Percentiles rank a stretch among this genome's conserved stretches.
Conservation (phyloP, 2,888 invertebrate genomes). For the Ganaspis brasiliensis region DNA sequence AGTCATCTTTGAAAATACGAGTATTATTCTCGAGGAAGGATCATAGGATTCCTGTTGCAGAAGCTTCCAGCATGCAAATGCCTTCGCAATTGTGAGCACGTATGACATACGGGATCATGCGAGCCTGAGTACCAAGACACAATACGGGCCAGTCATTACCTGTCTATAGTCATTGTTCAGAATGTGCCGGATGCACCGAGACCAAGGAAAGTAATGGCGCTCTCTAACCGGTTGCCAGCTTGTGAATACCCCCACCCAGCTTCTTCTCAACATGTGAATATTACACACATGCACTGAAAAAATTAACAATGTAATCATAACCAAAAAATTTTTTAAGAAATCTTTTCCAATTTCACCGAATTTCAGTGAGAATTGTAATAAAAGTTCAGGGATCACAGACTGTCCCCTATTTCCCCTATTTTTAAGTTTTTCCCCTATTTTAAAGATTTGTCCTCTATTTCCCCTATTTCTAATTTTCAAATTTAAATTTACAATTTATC, state of each 20-base stretch:
- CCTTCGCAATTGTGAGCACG: slow-evolving; percentile 33
- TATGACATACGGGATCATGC: slow-evolving; percentile 42
- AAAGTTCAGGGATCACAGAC: too few species aligned
- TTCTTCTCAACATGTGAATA: slow-evolving; percentile 10
- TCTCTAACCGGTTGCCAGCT: slow-evolving; percentile 67
- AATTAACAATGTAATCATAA: too few species aligned
- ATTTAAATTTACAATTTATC: too few species aligned
- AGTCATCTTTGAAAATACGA: slow-evolving; percentile 18
- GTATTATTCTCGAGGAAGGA: neutral
- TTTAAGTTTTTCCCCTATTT: too few species aligned
- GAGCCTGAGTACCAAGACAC: slow-evolving; percentile 36
- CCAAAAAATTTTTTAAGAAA: too few species aligned
- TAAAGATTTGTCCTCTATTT: too few species aligned
- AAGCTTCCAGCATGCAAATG: slow-evolving; percentile 40
- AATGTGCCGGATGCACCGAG: slow-evolving; percentile 68
- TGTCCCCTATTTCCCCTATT: too few species aligned
- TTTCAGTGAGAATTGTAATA: too few species aligned
- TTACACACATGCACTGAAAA: neutral
- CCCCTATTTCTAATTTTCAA: too few species aligned
- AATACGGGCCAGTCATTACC: slow-evolving; percentile 40
- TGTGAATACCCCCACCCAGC: slow-evolving; percentile 21
- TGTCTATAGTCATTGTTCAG: slow-evolving; percentile 73
- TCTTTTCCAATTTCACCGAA: neutral
- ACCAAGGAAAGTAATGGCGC: slow-evolving; percentile 69
- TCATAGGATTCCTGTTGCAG: slow-evolving; percentile 38